These are phyloP conservation scores for Cataglyphis livida DNA, from an alignment of 2,888 invertebrate species.

Conservation along the genomic window DNA sequence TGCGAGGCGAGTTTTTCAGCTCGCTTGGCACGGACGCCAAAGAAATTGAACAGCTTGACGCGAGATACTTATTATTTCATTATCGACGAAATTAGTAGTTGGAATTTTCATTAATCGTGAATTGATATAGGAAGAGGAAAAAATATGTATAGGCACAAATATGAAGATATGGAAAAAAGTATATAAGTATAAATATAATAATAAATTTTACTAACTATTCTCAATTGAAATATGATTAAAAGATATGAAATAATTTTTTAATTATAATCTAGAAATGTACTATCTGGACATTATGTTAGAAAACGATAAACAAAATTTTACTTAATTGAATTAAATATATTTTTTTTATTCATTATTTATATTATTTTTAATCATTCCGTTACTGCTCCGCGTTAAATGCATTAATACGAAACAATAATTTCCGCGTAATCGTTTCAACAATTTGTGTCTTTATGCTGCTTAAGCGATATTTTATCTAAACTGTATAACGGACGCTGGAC, in stretches of 20 bases:
- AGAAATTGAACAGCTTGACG: constrained; percentile 27
- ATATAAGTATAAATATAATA: neutral
- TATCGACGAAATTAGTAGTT: neutral
- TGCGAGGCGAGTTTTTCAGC: constrained; percentile 68
- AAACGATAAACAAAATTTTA: neutral
- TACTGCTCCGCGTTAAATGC: neutral
- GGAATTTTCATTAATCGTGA: neutral
- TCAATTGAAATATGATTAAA: neutral
- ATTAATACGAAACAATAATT: constrained; percentile 54
- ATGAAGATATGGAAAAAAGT: neutral
- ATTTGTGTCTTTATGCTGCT: constrained; percentile 48
- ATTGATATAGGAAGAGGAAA: neutral
- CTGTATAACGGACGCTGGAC: constrained; percentile 27
- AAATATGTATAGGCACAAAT: neutral
- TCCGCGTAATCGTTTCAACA: constrained; percentile 53
- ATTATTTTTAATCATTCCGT: neutral
- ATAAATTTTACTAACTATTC: neutral
- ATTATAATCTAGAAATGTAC: neutral
- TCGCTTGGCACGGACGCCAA: constrained; percentile 29
- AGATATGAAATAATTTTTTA: neutral
- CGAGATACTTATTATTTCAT: constrained; percentile 25
- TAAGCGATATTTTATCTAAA: constrained; percentile 47
- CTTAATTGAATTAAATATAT: neutral
- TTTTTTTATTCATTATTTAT: neutral
- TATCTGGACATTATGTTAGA: neutral